Percentiles rank a stretch among this genome's conserved stretches.
Evolutionary conservation across 2,797 vertebrate genomes (phyloP).

Genomic region (Pangasius sanitwongsei): DNA sequence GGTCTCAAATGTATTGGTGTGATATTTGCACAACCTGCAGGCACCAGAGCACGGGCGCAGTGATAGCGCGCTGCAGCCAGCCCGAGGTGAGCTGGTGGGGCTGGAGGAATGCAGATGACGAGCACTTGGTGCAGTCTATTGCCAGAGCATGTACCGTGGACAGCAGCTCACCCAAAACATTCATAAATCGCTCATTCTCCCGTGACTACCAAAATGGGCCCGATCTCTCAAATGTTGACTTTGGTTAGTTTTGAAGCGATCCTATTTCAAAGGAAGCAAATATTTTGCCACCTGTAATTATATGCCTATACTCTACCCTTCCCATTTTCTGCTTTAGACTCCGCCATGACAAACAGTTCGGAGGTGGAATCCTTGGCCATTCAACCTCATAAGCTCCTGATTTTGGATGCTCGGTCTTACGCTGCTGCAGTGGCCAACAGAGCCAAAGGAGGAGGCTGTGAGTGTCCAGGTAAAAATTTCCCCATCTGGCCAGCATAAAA

Average conservation of each 20-base stretch:
- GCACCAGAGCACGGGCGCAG: conserved; percentile 92
- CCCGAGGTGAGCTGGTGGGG: conserved; percentile 99
- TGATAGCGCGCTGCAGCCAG: conserved; percentile 96
- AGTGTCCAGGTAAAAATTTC: conserved; percentile 89
- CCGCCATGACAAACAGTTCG: conserved; percentile 87
- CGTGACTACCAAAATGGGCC: conserved; percentile 79
- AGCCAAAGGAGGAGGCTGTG: conserved; percentile 96
- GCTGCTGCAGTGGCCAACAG: conserved; percentile 95
- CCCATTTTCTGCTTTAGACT: conserved; percentile 73
- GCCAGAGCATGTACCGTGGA: conserved; percentile 94
- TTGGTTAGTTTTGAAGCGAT: conserved; percentile 76
- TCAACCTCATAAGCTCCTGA: conserved; percentile 91
- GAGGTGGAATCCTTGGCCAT: conserved; percentile 86
- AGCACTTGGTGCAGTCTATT: conserved; percentile 94
- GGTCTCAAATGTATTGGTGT: not conserved
- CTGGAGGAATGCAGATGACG: conserved; percentile 95
- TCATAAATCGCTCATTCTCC: conserved; percentile 76
- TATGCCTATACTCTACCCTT: not conserved
- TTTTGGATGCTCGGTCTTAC: conserved; percentile 92
- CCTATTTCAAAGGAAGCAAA: not conserved
- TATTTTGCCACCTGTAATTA: not conserved
- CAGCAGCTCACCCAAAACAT: conserved; percentile 67
- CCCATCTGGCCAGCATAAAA: not conserved
- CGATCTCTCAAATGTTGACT: conserved; percentile 89
- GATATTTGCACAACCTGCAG: conserved; percentile 64